Base-by-base conservation (phyloP, 2,113 vertebrate species). In the Sterna hirundo region DNA sequence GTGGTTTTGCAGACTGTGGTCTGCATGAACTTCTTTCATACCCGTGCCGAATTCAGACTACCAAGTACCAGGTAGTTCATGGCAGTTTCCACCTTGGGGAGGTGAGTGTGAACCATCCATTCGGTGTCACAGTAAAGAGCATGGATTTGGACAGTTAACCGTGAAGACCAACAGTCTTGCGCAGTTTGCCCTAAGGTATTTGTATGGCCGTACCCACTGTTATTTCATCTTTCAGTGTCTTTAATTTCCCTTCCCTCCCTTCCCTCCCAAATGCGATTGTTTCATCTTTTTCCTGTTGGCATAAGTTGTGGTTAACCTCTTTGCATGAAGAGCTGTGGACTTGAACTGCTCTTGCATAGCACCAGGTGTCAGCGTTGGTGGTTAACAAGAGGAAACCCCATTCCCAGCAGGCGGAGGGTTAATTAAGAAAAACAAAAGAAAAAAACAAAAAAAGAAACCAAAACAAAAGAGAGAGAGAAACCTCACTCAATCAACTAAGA, bases 251-350 rank as follows among this genome's bases (percentile, higher is more conserved):
- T 90, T 42, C 32, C 94, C n/a, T 77, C 47, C 36, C 29, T 40
- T 93, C 75, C 83, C 57, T 91, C 52, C 7, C 38, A 83, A 76
- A 80, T 42, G 61, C 74, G 55, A 66, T 74, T 61, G 44, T 78
- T 88, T 83, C 51, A 86, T 77, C 87, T 90, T 97, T 94, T 98
- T 98, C 95, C 94, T 94, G 95, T 96, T 97, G 80, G 52, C 88
- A 79, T 97, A 97, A 95, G 95, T 95, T 86, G 83, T 91, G 94
- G 96, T 97, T 98, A 96, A 93, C 88, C 72, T 94, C 93, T 92
- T 61, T 83, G 78, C 79, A 72, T 94, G 71, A 83, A 16, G 70
- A 91, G 66, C 54, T 90, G 92, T n/a, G 52, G 90, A 88, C 84
- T 65, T 94, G 55, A 93, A 77, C 94, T 88, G 84, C 52, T 94